These are phyloP conservation scores for Galerucella nymphaeae DNA, from an alignment of 2,888 invertebrate species.

Conservation along the genomic window DNA sequence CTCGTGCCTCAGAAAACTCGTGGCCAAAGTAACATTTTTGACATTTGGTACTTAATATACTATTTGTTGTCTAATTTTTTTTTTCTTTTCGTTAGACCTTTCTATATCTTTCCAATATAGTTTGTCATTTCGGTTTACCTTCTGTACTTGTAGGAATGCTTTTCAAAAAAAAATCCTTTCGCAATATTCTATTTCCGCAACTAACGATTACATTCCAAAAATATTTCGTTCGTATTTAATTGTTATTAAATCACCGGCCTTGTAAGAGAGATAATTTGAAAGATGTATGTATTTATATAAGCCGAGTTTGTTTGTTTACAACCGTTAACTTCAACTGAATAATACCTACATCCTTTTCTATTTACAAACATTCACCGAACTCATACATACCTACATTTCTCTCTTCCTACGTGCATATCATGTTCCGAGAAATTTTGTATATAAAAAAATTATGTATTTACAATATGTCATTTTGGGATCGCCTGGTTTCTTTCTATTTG, in stretches of 20 bases:
- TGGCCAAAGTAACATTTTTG: too few relatives aligned
- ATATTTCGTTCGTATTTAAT: not conserved
- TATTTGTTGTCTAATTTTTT: too few relatives aligned
- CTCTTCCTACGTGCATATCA: conserved; percentile 10
- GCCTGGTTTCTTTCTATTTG: conserved; percentile 5
- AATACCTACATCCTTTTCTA: conserved; percentile 5
- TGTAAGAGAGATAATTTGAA: not conserved
- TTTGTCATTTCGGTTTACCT: too few relatives aligned
- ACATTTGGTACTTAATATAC: too few relatives aligned
- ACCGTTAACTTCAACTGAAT: not conserved
- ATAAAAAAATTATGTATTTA: conserved; percentile 7
- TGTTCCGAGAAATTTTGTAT: conserved; percentile 7
- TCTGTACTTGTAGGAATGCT: too few relatives aligned
- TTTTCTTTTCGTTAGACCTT: too few relatives aligned
- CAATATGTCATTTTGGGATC: not conserved
- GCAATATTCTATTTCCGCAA: not conserved
- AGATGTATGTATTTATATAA: not conserved
- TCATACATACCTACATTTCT: not conserved
- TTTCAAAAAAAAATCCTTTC: too few relatives aligned
- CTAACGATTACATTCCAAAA: not conserved
- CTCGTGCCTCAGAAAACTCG: too few relatives aligned
- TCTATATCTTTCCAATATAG: too few relatives aligned
- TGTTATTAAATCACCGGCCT: not conserved
- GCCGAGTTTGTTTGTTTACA: not conserved
- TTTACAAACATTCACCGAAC: conserved; percentile 16